Evolutionary conservation across 2,888 invertebrate genomes (phyloP), one percentile per base, ranked within the genome.

Genomic region (Podotricha telesiphe): DNA sequence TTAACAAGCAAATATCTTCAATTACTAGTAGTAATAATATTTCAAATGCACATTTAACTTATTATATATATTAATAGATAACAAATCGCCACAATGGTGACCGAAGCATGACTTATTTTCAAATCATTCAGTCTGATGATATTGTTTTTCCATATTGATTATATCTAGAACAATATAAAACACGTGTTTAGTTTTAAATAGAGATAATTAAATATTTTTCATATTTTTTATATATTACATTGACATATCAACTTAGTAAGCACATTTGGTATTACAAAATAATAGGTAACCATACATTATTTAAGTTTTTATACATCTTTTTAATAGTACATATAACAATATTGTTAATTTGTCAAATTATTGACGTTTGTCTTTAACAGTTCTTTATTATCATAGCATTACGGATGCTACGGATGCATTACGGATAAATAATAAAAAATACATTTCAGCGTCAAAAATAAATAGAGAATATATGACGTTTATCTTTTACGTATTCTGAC

Each of bases 361-460:
- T 17, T 34, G n/a, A 17, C 34, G 17, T 55, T 55, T 34, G 55
- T 34, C 17, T 55, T 55, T 34, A 11, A 37, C 34, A 37, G 17
- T 34, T 1, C 1, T 37, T 34, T 55, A 17, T 13, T 19, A 37
- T 55, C 11, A 55, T 34, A 11, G 28, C 34, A 17, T 34, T n/a
- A 17, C 10, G 28, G n/a, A n/a, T n/a, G n/a, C n/a, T n/a, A n/a
- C n/a, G n/a, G n/a, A n/a, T n/a, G n/a, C n/a, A n/a, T n/a, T n/a
- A n/a, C n/a, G n/a, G n/a, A n/a, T n/a, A n/a, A n/a, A n/a, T 13
- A 5, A 28, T 53, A 28, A 53, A 51, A 53, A 15, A 53, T 53
- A 22, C 0, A 28, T 28, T 8, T 17, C 34, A 55, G 11, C 11
- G 10, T 55, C 17, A 37, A 37, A 34, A 37, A 28, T 53, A 53